Evolutionary conservation across 2,113 vertebrate genomes (phyloP).

Genomic region (Pseudorasbora parva): DNA sequence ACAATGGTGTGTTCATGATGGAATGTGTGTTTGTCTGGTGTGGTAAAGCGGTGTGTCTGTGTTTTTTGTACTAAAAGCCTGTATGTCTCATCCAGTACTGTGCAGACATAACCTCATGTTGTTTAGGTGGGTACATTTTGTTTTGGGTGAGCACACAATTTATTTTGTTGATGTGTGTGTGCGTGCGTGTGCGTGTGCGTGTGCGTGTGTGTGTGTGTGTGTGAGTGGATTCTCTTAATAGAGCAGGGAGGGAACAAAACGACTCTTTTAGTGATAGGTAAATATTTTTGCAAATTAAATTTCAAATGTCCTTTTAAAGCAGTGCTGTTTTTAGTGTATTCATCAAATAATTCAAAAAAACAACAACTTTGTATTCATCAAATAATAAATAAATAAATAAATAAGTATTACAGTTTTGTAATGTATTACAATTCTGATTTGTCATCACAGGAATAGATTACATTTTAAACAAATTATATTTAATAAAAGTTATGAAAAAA

Average conservation of each 20-base stretch:
- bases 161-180: neutral
- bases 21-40: neutral
- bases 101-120: constrained; percentile 13
- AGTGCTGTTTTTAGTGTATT: too few relatives aligned
- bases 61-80: neutral
- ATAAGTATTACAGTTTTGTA: too few relatives aligned
- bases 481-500: too few relatives aligned
- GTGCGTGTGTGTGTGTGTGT: neutral
- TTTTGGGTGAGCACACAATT: constrained; percentile 7
- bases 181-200: neutral
- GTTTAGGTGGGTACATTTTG: constrained; percentile 21
- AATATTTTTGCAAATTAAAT: neutral
- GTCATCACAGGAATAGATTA: too few relatives aligned
- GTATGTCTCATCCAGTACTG: neutral
- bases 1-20: constrained; percentile 13
- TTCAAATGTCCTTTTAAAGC: too few relatives aligned
- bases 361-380: too few relatives aligned
- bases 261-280: neutral
- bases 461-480: too few relatives aligned
- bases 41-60: constrained; percentile 2
- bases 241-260: neutral
- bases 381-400: too few relatives aligned
- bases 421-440: too few relatives aligned
- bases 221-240: constrained; percentile 12
- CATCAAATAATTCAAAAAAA: too few relatives aligned